These are phyloP conservation scores for Pagrus major DNA, from an alignment of 2,113 vertebrate genomes.

Conservation along the genomic window DNA sequence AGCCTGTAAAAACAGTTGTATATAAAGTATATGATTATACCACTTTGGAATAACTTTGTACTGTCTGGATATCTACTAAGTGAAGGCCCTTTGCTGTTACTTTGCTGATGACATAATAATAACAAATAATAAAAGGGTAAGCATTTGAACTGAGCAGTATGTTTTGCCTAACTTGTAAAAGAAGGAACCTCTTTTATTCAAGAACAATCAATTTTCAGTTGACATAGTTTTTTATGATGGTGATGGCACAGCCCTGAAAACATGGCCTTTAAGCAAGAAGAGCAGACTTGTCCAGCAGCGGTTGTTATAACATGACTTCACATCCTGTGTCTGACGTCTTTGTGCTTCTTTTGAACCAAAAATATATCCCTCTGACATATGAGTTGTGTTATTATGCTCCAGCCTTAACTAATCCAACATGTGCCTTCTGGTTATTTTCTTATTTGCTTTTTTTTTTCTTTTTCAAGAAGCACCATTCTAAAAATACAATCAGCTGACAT, in stretches of 20 bases:
- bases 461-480: conserved; percentile 34
- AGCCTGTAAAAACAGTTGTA: background rate
- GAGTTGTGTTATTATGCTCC: conserved; percentile 24
- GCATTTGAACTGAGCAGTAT: background rate
- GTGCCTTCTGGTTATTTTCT: conserved; percentile 36
- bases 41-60: background rate
- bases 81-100: background rate
- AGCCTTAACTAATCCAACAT: conserved; percentile 24
- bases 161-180: background rate
- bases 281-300: background rate
- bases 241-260: background rate
- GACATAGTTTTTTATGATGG: background rate
- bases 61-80: no score
- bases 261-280: background rate
- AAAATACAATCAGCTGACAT: conserved; percentile 54
- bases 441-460: conserved; percentile 10
- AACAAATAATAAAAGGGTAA: no score
- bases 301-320: background rate
- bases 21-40: no score
- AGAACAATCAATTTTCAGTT: background rate
- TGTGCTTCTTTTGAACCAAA: conserved; percentile 25
- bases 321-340: conserved; percentile 11
- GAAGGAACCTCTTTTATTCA: no score
- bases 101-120: background rate
- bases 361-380: conserved; percentile 32